Conservation (phyloP, 1,140 invertebrate species). For the Dendroctonus valens region DNA sequence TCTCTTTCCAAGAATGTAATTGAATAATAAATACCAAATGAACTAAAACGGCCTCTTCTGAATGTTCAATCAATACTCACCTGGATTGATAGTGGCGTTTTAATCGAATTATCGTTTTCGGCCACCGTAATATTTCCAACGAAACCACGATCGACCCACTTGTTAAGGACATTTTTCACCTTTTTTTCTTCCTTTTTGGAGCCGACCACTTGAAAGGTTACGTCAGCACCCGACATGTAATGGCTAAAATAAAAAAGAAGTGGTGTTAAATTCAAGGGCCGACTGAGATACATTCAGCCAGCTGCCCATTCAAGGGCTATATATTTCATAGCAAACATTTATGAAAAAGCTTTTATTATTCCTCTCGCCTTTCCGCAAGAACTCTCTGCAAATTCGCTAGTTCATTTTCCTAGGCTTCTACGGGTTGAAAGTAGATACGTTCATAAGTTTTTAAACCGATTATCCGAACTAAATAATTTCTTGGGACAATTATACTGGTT, state of each 20-base stretch:
- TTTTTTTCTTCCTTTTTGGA: conserved; percentile 60
- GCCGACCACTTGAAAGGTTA: conserved; percentile 64
- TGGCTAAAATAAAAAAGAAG: conserved; percentile 41
- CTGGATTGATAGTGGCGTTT: conserved; percentile 36
- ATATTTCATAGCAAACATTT: neutral
- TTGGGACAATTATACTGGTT: too few relatives aligned
- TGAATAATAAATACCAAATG: too few relatives aligned
- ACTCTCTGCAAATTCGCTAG: too few relatives aligned
- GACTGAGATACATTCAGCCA: neutral
- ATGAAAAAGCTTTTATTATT: neutral
- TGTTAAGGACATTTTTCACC: conserved; percentile 60
- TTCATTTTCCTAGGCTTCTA: too few relatives aligned
- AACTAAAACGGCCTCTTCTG: too few relatives aligned
- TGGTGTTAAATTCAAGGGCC: neutral
- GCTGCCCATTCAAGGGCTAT: neutral
- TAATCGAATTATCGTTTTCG: conserved; percentile 40
- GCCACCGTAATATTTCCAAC: conserved; percentile 64
- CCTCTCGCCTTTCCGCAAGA: too few relatives aligned
- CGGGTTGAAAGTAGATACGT: too few relatives aligned
- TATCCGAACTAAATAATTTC: too few relatives aligned
- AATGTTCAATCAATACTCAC: conserved; percentile 24
- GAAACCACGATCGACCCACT: conserved; percentile 61
- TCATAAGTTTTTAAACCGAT: too few relatives aligned
- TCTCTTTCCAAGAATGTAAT: neutral
- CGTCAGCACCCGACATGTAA: conserved; percentile 58